Conservation (phyloP, 2,797 vertebrate species). For the Spheniscus humboldti region DNA sequence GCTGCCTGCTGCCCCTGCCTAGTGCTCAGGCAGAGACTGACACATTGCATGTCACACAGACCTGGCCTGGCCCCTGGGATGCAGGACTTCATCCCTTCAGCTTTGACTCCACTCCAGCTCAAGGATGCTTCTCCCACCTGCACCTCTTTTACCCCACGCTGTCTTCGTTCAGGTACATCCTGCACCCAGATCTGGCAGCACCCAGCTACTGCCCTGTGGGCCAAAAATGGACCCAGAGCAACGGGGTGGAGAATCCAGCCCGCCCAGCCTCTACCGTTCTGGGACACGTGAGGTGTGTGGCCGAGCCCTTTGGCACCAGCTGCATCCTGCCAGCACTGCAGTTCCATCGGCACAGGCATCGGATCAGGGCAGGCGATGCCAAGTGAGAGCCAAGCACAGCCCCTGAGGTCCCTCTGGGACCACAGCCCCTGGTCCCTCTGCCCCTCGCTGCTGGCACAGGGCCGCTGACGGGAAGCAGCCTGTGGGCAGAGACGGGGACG, state of each 20-base stretch:
- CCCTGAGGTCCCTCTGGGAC: not conserved
- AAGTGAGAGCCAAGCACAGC: not conserved
- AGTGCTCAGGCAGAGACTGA: not conserved
- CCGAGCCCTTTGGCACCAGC: not conserved
- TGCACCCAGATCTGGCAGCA: not conserved
- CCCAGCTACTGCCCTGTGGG: not conserved
- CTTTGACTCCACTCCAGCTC: not conserved
- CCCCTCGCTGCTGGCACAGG: not conserved
- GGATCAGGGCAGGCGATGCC: not conserved
- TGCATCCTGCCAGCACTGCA: not conserved
- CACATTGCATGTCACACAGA: not conserved
- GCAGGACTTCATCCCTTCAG: not conserved
- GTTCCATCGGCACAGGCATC: not conserved
- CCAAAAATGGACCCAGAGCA: not conserved
- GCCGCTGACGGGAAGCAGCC: rapidly evolving
- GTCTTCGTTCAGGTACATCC: not conserved
- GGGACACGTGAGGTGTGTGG: not conserved
- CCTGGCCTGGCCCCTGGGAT: not conserved
- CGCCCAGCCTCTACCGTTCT: no score
- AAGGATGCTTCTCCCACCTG: not conserved
- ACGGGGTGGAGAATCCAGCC: not conserved
- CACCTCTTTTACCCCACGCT: no score
- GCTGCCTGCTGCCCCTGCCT: not conserved
- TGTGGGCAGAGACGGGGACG: not conserved
- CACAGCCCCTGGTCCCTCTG: no score